These are phyloP conservation scores for Ceratina calcarata DNA, from an alignment of 1,140 invertebrate species.

Conservation along the genomic window DNA sequence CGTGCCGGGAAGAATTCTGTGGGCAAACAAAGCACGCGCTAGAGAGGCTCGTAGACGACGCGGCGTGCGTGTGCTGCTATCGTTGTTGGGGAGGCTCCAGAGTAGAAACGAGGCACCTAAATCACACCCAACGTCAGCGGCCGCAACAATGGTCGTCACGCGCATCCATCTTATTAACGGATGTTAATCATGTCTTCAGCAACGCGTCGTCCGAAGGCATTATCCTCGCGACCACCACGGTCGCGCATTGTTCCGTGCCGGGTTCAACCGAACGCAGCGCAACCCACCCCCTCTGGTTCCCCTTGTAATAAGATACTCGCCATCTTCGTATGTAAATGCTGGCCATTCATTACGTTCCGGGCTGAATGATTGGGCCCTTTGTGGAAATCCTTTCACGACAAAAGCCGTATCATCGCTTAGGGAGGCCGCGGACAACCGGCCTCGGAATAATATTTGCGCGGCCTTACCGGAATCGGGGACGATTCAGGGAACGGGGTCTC, in stretches of 20 bases:
- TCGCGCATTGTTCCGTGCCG: slow-evolving; percentile 67
- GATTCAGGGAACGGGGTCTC: slow-evolving; percentile 8
- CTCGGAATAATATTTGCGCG: slow-evolving; percentile 62
- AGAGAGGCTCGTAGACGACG: slow-evolving; percentile 48
- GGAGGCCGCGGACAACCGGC: slow-evolving; percentile 49
- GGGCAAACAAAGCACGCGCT: slow-evolving; percentile 35
- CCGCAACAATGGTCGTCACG: slow-evolving; percentile 77
- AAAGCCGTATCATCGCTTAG: slow-evolving; percentile 70
- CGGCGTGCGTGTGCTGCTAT: background rate
- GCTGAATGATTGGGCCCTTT: slow-evolving; percentile 78
- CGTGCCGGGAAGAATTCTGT: slow-evolving; percentile 11
- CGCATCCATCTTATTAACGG: slow-evolving; percentile 80
- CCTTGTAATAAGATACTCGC: slow-evolving; percentile 80
- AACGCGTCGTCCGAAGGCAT: slow-evolving; percentile 76
- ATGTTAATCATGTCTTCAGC: slow-evolving; percentile 81
- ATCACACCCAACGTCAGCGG: slow-evolving; percentile 72
- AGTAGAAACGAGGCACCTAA: slow-evolving; percentile 59
- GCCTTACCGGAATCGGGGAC: slow-evolving; percentile 38
- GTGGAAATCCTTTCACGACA: slow-evolving; percentile 77
- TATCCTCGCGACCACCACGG: slow-evolving; percentile 78
- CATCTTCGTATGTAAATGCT: slow-evolving; percentile 81
- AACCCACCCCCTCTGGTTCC: slow-evolving; percentile 70
- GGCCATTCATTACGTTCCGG: slow-evolving; percentile 79
- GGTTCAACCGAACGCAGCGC: slow-evolving; percentile 55
- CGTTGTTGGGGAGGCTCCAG: slow-evolving; percentile 3